Conservation (phyloP, 1,140 invertebrate genomes). For the Pseudoatta argentina region DNA sequence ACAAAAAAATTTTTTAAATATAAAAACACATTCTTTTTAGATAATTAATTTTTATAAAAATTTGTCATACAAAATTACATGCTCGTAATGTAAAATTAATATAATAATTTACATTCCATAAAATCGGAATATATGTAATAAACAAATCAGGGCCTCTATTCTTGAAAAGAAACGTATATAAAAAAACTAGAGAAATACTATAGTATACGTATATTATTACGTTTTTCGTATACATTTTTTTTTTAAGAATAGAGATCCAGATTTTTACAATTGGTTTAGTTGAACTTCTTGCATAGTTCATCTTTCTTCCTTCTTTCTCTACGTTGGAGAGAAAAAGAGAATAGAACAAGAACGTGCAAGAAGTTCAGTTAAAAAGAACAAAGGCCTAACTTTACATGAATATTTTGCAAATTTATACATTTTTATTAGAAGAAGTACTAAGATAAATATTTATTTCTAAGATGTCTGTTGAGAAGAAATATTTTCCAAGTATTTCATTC, state of each 20-base stretch:
- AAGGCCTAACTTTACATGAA: not conserved
- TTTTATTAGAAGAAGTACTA: not conserved
- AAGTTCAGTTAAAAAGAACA: too few species aligned
- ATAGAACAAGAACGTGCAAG: too few species aligned
- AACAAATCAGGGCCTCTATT: not conserved
- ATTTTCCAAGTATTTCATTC: slow-evolving; percentile 85
- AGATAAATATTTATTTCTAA: not conserved
- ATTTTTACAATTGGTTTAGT: too few species aligned
- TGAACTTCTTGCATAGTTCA: too few species aligned
- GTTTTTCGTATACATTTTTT: too few species aligned
- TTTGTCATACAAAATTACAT: slow-evolving; percentile 10
- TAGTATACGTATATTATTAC: too few species aligned
- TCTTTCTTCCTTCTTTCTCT: too few species aligned
- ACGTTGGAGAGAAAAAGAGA: too few species aligned
- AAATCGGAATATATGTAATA: not conserved
- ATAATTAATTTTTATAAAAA: slow-evolving; percentile 27
- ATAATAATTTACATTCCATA: not conserved
- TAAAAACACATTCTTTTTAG: not conserved
- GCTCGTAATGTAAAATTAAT: not conserved
- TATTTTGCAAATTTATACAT: slow-evolving; percentile 1
- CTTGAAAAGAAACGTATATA: too few species aligned
- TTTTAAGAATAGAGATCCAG: too few species aligned
- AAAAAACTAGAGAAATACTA: too few species aligned
- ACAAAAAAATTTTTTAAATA: not conserved
- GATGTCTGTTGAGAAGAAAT: not conserved